Percentiles rank a stretch among this genome's conserved stretches.
These are phyloP conservation scores for Synchiropus splendidus DNA, from an alignment of 2,113 vertebrate species.

Conservation along the genomic window DNA sequence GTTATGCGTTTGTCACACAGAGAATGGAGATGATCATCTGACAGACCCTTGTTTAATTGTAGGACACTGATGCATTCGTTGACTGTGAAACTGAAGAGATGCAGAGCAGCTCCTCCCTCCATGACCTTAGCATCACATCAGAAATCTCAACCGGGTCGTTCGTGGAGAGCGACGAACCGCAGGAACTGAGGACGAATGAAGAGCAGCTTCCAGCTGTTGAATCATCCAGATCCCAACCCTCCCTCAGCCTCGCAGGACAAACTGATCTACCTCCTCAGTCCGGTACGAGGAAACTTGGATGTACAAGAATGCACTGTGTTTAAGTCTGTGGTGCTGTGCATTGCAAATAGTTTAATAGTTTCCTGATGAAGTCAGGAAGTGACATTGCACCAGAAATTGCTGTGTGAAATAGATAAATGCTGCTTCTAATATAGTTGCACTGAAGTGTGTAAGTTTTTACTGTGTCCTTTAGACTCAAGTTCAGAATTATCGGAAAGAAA, in stretches of 20 bases:
- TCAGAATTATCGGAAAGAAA: constrained; percentile 66
- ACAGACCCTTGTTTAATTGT: too few relatives aligned
- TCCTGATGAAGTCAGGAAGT: too few relatives aligned
- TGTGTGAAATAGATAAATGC: too few relatives aligned
- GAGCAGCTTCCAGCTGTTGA: constrained; percentile 15
- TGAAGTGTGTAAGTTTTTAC: not conserved
- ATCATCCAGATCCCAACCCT: constrained; percentile 3
- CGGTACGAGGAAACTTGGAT: too few relatives aligned
- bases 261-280: constrained; percentile 41
- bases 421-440: too few relatives aligned
- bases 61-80: too few relatives aligned
- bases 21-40: too few relatives aligned
- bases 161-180: constrained; percentile 8
- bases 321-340: too few relatives aligned
- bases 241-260: constrained; percentile 18
- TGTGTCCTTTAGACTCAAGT: constrained; percentile 11
- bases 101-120: constrained; percentile 14
- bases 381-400: too few relatives aligned
- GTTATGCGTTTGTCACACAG: too few relatives aligned
- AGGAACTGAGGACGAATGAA: constrained; percentile 13
- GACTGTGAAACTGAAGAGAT: constrained; percentile 9
- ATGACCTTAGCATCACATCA: constrained; percentile 12
- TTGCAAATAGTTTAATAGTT: too few relatives aligned
- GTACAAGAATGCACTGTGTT: too few relatives aligned
- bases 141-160: constrained; percentile 24